A percentile compares a stretch with the other conserved stretches of the same genome.
Evolutionary conservation across 2,113 vertebrate species (phyloP).

Genomic region (Thinocorus orbignyianus): DNA sequence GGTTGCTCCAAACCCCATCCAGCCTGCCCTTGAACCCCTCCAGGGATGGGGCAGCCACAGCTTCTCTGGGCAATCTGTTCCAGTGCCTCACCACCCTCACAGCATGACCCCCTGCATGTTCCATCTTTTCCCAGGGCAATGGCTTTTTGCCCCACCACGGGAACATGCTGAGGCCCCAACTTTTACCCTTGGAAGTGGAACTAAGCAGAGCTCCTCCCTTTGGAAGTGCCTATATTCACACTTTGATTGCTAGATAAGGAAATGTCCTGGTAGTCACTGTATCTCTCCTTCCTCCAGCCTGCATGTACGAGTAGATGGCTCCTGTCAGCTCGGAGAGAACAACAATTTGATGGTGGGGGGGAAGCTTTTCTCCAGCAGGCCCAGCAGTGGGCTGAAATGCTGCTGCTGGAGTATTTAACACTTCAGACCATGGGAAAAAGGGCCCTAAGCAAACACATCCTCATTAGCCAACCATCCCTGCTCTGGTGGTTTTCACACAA

Average conservation of each 20-base stretch:
- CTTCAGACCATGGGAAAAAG: background rate
- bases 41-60: too few relatives aligned
- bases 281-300: background rate
- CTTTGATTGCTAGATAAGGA: background rate
- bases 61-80: too few relatives aligned
- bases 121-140: background rate
- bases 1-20: too few relatives aligned
- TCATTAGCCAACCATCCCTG: background rate
- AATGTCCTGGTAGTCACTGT: background rate
- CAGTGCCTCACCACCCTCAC: too few relatives aligned
- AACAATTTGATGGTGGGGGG: background rate
- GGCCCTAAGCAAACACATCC: background rate
- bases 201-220: background rate
- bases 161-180: background rate
- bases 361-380: background rate
- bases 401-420: background rate
- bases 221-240: background rate
- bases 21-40: too few relatives aligned
- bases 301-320: background rate
- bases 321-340: background rate
- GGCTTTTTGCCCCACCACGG: background rate
- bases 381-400: rapidly evolving
- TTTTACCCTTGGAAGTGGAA: background rate
- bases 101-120: background rate
- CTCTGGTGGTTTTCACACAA: constrained; percentile 10